Base-by-base conservation (phyloP, 2,797 vertebrate species). In the Enteromius argenteus region DNA sequence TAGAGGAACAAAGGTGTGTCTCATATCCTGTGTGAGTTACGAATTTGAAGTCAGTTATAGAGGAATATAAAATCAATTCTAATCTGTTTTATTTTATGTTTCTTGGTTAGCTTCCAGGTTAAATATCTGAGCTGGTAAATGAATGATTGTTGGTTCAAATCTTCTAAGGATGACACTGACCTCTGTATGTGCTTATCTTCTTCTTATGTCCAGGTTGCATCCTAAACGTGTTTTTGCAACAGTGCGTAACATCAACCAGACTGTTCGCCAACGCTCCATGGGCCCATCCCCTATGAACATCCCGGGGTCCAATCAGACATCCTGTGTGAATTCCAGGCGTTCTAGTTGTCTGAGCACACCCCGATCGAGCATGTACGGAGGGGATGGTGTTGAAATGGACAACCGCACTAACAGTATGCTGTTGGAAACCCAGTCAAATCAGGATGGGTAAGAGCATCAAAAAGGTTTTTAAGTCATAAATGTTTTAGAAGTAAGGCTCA, bases 281-380 rank as follows among this genome's bases (percentile, higher is more conserved):
- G 95, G 95, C 15, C 97, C 97, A 0, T 99, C 97, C 4, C 96
- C 98, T 71, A 95, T 98, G 95, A 99, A 99, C 92, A 99, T 99
- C 96, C 98, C 98, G 0, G 98, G 98, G 73, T 99, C 98, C 87
- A 99, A 99, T 92, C 98, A 96, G 93, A 98, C 96, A 13, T 99
- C 98, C 0, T 95, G 95, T 81, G 89, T 97, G 91, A 97, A 96
- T 93, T 99, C 98, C 0, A 92, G 96, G 62, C 96, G 96, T 85
- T 98, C 97, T 81, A 99, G 98, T 92, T 96, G 97, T 60, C 87
- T 96, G 90, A 97, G 96, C 93, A 98, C 98, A 5, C 98, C 98
- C 8, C 94, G 96, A 79, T 98, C 96, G 88, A 96, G 95, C 92
- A 96, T 97, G 87, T 98, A 98, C 5, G 96, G 96, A 19, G 96